phyloP scores from a whole-genome alignment of 2,113 vertebrate species.

The Montifringilla adamsi region DNA sequence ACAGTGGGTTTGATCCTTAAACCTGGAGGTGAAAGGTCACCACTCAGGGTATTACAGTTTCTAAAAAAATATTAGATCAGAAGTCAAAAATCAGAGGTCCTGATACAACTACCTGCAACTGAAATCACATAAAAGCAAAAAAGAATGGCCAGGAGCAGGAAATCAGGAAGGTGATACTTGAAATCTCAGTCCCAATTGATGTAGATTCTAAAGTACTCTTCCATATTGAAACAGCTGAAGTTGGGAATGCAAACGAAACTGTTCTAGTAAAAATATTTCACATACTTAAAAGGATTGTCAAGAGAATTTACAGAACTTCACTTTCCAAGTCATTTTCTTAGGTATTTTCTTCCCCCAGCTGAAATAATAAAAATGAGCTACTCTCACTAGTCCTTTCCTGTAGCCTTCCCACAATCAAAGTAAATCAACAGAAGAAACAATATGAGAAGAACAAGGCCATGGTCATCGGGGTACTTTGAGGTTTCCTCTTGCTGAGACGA shows the following conservation, averaged over 20 bases:
- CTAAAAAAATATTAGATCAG: not conserved
- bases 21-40: not conserved
- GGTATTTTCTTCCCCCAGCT: conserved; percentile 39
- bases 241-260: conserved; percentile 30
- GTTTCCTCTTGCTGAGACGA: not conserved
- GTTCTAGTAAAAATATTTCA: conserved; percentile 53
- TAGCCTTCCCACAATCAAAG: not conserved
- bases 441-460: not conserved
- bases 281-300: conserved; percentile 12
- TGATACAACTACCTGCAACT: not conserved
- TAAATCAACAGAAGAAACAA: conserved; percentile 7
- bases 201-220: not conserved
- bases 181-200: not conserved
- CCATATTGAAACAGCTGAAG: not conserved
- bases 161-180: not conserved
- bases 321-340: conserved; percentile 8
- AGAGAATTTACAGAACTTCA: conserved; percentile 23
- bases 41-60: not conserved
- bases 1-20: not conserved
- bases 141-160: not conserved
- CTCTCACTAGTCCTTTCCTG: conserved; percentile 7
- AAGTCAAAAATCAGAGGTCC: not conserved
- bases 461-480: not conserved
- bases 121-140: not conserved
- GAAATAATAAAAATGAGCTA: conserved; percentile 44